Percentiles rank a stretch among this genome's conserved stretches.
Conservation (phyloP, 2,888 invertebrate species). For the Epirrhoe tristata region DNA sequence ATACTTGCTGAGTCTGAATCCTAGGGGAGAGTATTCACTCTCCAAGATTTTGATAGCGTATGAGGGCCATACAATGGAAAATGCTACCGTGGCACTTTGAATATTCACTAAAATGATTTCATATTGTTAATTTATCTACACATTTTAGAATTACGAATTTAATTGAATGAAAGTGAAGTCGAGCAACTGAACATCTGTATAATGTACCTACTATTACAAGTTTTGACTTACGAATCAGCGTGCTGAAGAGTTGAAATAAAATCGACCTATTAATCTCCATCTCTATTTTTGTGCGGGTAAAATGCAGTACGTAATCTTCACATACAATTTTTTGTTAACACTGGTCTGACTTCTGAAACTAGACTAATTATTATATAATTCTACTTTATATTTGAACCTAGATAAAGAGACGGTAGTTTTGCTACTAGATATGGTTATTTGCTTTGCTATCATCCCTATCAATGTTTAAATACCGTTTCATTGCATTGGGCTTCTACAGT, state of each 20-base stretch:
- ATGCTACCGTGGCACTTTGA: conserved; percentile 40
- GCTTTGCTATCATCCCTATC: conserved; percentile 6
- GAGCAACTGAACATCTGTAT: too few relatives aligned
- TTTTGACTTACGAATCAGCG: conserved; percentile 46
- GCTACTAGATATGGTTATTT: not conserved
- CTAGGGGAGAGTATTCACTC: conserved; percentile 50
- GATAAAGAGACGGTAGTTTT: not conserved
- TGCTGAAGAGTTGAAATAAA: conserved; percentile 39
- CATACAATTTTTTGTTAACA: not conserved
- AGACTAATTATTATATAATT: not conserved
- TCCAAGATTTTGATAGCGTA: conserved; percentile 49
- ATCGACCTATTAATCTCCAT: conserved; percentile 6
- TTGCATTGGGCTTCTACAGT: conserved; percentile 11
- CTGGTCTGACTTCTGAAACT: conserved; percentile 12
- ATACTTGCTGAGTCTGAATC: conserved; percentile 42
- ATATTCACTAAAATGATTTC: conserved; percentile 47
- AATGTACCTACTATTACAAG: too few relatives aligned
- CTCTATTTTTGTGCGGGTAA: not conserved
- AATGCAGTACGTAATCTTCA: not conserved
- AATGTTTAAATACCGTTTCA: conserved; percentile 7
- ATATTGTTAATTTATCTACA: too few relatives aligned
- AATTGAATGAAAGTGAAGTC: too few relatives aligned
- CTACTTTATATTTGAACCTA: conserved; percentile 15
- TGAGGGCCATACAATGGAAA: conserved; percentile 53
- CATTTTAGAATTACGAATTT: too few relatives aligned